Evolutionary conservation across 2,888 invertebrate species (phyloP).

Genomic region (Gastracanthus pulcherrimus): DNA sequence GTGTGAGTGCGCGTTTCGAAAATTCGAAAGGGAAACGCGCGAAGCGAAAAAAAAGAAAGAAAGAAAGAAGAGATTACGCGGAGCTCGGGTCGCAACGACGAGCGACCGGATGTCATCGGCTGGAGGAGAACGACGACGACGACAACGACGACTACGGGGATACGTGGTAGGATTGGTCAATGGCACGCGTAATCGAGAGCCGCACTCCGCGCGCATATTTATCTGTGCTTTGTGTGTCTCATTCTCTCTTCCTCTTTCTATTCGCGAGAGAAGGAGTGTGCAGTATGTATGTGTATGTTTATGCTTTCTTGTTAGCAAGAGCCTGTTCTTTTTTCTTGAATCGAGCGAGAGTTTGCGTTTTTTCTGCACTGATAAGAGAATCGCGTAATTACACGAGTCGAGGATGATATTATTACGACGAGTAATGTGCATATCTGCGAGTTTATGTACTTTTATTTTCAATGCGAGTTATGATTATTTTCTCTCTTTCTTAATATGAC

Average conservation of each 20-base stretch:
- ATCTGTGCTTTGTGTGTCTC: conserved; percentile 46
- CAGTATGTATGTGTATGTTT: no score
- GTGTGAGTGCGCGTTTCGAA: conserved; percentile 36
- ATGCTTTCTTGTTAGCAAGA: background rate
- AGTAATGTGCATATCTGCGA: background rate
- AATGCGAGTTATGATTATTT: background rate
- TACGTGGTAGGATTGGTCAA: conserved; percentile 65
- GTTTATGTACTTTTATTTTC: background rate
- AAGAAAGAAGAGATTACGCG: background rate
- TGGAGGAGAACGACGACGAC: conserved; percentile 24
- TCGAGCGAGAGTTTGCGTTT: background rate
- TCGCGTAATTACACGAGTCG: background rate
- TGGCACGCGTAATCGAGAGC: conserved; percentile 67
- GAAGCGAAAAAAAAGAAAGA: background rate
- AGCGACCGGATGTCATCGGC: conserved; percentile 47
- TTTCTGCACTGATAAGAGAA: background rate
- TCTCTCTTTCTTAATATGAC: background rate
- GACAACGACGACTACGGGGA: conserved; percentile 43
- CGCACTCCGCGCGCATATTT: conserved; percentile 52
- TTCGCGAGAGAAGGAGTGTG: no score
- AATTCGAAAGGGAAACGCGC: conserved; percentile 16
- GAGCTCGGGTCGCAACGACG: background rate
- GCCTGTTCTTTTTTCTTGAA: background rate
- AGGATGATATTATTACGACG: background rate
- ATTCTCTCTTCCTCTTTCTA: conserved; percentile 10